A percentile compares a stretch with the other conserved stretches of the same genome.
Evolutionary conservation across 2,113 vertebrate genomes (phyloP).

Genomic region (Oophaga pumilio): DNA sequence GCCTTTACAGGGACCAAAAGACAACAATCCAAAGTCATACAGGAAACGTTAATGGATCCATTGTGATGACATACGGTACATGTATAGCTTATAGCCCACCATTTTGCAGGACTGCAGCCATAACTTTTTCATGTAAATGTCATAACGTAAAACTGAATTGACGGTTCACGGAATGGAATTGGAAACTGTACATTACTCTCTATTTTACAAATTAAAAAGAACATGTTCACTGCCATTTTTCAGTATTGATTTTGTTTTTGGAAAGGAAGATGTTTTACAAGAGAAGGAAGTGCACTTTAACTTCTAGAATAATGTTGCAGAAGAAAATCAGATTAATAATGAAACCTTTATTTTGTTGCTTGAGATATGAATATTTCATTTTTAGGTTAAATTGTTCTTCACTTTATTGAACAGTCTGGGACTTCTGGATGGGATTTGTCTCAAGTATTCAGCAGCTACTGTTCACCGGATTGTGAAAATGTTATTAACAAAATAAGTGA

Average conservation of each 20-base stretch:
- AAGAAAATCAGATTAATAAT: not conserved
- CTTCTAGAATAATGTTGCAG: not conserved
- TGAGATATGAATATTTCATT: conserved; percentile 11
- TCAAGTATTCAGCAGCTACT: not conserved
- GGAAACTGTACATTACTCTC: not conserved
- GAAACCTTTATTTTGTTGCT: not conserved
- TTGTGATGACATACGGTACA: not conserved
- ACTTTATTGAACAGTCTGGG: not conserved
- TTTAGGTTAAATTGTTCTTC: not conserved
- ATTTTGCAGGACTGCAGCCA: not conserved
- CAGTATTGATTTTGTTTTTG: not conserved
- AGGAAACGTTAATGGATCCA: not conserved
- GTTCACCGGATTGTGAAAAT: not conserved
- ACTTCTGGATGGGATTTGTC: not conserved
- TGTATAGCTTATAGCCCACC: not conserved
- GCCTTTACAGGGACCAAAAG: no score
- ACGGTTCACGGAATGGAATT: no score
- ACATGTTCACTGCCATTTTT: not conserved
- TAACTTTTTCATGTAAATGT: not conserved
- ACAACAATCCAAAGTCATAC: not conserved
- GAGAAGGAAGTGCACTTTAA: not conserved
- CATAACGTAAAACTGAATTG: not conserved
- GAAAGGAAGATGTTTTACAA: not conserved
- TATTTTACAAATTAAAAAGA: not conserved
- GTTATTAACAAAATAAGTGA: not conserved